Conservation (phyloP, 2,888 invertebrate genomes). For the Ceratothoa steindachneri region DNA sequence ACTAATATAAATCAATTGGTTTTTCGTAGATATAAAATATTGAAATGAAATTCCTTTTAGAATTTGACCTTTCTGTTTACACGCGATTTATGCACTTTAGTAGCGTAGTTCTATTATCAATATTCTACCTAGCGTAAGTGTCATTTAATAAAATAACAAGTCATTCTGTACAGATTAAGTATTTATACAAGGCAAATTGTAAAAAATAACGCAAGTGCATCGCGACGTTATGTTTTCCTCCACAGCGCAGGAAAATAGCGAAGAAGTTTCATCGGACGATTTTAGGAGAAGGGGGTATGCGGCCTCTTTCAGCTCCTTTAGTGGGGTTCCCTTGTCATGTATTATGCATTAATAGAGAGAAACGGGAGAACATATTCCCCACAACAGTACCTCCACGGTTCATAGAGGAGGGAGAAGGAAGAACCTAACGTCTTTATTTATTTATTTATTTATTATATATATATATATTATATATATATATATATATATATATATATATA, state of each 20-base stretch:
- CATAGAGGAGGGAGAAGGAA: neutral
- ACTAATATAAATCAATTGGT: too few species aligned
- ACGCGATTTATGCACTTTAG: neutral
- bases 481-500: too few species aligned
- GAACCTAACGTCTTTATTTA: too few species aligned
- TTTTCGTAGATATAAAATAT: too few species aligned
- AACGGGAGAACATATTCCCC: too few species aligned
- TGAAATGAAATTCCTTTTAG: neutral
- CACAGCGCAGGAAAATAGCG: neutral
- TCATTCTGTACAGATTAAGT: neutral
- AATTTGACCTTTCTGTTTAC: too few species aligned
- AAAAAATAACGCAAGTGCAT: neutral
- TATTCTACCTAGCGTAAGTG: neutral
- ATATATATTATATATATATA: too few species aligned
- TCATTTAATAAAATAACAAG: neutral
- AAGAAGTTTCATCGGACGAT: neutral
- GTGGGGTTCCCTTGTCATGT: neutral
- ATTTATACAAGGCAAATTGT: neutral
- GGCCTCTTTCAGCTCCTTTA: neutral
- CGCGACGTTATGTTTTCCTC: neutral
- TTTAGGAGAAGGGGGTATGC: neutral
- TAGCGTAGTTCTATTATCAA: neutral
- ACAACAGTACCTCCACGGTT: neutral
- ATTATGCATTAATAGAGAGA: neutral
- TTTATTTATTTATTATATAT: too few species aligned